Percentiles rank a stretch among this genome's conserved stretches.
These are phyloP conservation scores for Philaenus spumarius DNA, from an alignment of 1,140 invertebrate genomes.

Conservation along the genomic window DNA sequence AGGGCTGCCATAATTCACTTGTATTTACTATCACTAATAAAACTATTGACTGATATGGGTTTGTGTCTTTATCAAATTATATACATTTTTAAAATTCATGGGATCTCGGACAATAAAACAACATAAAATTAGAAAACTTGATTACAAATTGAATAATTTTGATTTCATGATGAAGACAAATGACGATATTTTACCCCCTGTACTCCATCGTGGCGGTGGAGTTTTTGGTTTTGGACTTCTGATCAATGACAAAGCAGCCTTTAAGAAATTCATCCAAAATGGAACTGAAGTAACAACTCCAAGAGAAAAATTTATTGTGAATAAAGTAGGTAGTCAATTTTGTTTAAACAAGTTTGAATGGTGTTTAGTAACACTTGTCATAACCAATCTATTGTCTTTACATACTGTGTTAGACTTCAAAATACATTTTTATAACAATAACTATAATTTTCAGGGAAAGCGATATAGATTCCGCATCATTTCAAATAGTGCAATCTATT, in stretches of 20 bases:
- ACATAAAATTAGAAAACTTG: too few relatives aligned
- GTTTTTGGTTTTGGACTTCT: slow-evolving; percentile 30
- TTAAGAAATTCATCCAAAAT: slow-evolving; percentile 12
- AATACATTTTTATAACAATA: neutral
- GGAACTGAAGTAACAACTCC: slow-evolving; percentile 9
- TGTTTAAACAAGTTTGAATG: too few relatives aligned
- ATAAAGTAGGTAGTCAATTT: slow-evolving; percentile 19
- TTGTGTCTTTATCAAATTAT: too few relatives aligned
- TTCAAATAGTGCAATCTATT: slow-evolving; percentile 44
- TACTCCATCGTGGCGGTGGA: slow-evolving; percentile 17
- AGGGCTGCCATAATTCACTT: too few relatives aligned
- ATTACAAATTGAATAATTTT: neutral
- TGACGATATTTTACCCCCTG: slow-evolving; percentile 17
- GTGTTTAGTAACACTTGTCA: too few relatives aligned
- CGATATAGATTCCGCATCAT: slow-evolving; percentile 47
- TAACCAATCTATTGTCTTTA: too few relatives aligned
- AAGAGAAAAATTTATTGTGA: slow-evolving; percentile 21
- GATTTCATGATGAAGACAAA: slow-evolving; percentile 2
- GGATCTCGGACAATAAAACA: too few relatives aligned
- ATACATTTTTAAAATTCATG: too few relatives aligned
- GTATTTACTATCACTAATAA: too few relatives aligned
- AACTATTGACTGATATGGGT: too few relatives aligned
- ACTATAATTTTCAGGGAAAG: slow-evolving; percentile 27
- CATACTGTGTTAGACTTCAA: neutral
- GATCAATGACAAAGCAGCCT: slow-evolving; percentile 41